phyloP scores from a whole-genome alignment of 2,797 vertebrate species.

The Squalus acanthias region DNA sequence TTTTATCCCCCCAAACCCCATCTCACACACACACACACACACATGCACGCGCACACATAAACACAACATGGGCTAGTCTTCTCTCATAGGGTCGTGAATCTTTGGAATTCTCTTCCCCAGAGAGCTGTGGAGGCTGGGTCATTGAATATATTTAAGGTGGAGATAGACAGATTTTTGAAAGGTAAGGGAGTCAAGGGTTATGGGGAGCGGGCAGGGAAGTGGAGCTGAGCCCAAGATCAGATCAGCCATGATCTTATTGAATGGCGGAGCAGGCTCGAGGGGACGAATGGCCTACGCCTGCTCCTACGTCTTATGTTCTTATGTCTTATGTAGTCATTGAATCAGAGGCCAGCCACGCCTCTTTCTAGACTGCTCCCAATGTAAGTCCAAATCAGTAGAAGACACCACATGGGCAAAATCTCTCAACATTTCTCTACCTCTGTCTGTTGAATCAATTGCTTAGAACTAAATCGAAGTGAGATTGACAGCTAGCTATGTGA shows the following conservation, averaged over 20 bases:
- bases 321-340: not conserved
- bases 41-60: not conserved
- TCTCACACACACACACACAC: not conserved
- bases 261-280: too few relatives aligned
- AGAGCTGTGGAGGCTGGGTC: too few relatives aligned
- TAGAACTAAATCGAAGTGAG: not conserved
- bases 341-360: not conserved
- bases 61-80: not conserved
- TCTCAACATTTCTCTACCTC: not conserved
- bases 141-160: too few relatives aligned
- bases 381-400: not conserved
- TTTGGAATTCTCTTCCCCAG: too few relatives aligned
- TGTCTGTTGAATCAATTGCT: not conserved
- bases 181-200: too few relatives aligned
- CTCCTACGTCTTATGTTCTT: too few relatives aligned
- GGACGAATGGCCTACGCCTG: too few relatives aligned
- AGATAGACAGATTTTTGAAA: too few relatives aligned
- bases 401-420: not conserved
- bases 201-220: too few relatives aligned
- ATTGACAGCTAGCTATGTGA: not conserved
- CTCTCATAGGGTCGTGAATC: too few relatives aligned
- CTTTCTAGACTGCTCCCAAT: not conserved
- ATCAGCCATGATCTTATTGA: too few relatives aligned
- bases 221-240: too few relatives aligned
- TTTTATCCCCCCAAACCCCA: not conserved